phyloP scores from a whole-genome alignment of 92 coral and sea anemone species.

The Phymanthus crucifer region DNA sequence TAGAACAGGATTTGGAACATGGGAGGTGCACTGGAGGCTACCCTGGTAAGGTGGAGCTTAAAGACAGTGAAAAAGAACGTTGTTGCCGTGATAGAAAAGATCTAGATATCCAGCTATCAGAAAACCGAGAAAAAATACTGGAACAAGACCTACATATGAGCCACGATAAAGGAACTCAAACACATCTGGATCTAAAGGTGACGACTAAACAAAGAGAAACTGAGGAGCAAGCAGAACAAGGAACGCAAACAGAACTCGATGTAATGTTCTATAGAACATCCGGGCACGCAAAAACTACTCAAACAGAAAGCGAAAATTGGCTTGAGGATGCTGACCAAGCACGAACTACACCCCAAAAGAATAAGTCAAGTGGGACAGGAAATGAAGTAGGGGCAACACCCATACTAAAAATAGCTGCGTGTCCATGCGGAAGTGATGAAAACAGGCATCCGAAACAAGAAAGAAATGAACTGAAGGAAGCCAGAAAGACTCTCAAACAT shows the following conservation, averaged over 20 bases:
- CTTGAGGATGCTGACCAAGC: background rate
- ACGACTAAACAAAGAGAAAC: background rate
- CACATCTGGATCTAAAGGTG: background rate
- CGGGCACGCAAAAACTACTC: background rate
- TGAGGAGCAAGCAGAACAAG: background rate
- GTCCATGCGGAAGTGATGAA: background rate
- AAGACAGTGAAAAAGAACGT: background rate
- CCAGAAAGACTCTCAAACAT: background rate
- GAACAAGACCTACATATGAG: background rate
- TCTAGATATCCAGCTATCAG: background rate
- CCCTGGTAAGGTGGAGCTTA: background rate
- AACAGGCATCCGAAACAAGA: background rate
- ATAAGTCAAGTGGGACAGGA: background rate
- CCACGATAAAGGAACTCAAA: background rate
- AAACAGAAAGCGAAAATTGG: background rate
- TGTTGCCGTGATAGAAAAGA: background rate
- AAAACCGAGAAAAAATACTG: background rate
- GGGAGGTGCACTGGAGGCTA: background rate
- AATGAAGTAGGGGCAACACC: background rate
- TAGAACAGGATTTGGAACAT: background rate
- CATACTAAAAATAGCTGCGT: background rate
- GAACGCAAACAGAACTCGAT: background rate
- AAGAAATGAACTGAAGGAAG: background rate
- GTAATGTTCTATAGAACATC: background rate
- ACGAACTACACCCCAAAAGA: background rate